A percentile compares a stretch with the other conserved stretches of the same genome.
Conservation (phyloP, 1,140 invertebrate genomes). For the Bombus turneri region DNA sequence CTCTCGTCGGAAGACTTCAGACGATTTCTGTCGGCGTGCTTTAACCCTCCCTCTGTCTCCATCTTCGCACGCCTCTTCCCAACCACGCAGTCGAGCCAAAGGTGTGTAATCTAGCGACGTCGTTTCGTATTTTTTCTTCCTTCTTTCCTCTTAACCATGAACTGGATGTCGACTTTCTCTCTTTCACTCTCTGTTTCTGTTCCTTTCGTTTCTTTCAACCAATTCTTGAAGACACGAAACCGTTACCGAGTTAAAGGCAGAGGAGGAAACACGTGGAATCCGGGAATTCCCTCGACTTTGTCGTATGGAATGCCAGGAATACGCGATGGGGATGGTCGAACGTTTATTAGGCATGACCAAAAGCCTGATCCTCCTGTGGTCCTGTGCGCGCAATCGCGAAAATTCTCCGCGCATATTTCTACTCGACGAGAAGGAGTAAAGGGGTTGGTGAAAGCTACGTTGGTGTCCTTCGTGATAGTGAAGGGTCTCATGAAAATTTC, state of each 20-base stretch:
- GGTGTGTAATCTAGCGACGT: constrained; percentile 29
- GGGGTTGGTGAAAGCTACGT: neutral
- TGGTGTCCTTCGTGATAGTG: neutral
- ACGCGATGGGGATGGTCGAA: constrained; percentile 44
- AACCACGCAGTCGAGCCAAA: neutral
- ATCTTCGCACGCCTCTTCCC: constrained; percentile 18
- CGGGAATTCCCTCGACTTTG: constrained; percentile 47
- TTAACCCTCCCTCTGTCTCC: neutral
- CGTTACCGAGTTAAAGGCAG: constrained; percentile 32
- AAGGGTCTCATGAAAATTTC: constrained; percentile 51
- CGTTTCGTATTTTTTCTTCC: constrained; percentile 25
- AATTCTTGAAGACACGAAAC: constrained; percentile 2
- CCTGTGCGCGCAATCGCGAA: neutral
- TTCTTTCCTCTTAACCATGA: neutral
- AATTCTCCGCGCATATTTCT: constrained; percentile 19
- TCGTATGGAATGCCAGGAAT: constrained; percentile 52
- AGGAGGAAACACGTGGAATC: constrained; percentile 33
- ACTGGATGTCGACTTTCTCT: neutral
- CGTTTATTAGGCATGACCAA: constrained; percentile 63
- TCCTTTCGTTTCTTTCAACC: constrained; percentile 20
- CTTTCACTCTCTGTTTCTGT: neutral
- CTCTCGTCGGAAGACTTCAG: constrained; percentile 41
- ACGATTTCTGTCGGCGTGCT: constrained; percentile 27
- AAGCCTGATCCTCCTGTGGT: neutral
- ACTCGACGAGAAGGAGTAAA: neutral